Base-by-base conservation (phyloP, 2,797 vertebrate species). In the Fistularia commersonii region DNA sequence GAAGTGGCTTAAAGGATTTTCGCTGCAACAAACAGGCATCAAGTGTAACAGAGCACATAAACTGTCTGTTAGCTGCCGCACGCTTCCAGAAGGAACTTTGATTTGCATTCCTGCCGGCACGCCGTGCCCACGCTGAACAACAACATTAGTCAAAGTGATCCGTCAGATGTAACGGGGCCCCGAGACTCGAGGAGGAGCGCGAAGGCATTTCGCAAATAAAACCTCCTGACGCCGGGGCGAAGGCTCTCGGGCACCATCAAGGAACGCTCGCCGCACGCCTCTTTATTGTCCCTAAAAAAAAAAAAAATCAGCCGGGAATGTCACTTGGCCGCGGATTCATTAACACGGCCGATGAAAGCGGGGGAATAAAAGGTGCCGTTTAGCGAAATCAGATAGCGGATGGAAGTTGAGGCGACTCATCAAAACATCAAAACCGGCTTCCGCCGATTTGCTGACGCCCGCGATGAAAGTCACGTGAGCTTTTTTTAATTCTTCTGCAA, bases 81-180 rank as follows among this genome's bases (percentile, higher is more conserved):
- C 62, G 44, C 46, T 67, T 78, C 35, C 35, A 5, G 38, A 34
- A 72, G 71, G 48, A 57, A 10, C 63, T 80, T 63, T 79, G 75
- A 78, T 75, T 70, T 55, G 31, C 43, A 72, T 66, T 54, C 57
- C 63, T 61, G 64, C 54, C 69, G 76, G 63, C 65, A 32, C 31
- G n/a, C 54, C 11, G 10, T 51, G 72, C 61, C 53, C 67, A 59
- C 64, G 58, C 64, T 56, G 69, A 72, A 41, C 47, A 39, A 50
- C 38, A 23, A 51, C 62, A 59, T 74, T 74, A 70, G 68, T 75
- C 71, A 69, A 64, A 81, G 68, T 74, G 53, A 84, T 75, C 75
- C 11, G 35, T 82, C 72, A 79, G 64, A 81, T 74, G 70, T 63
- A 69, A 72, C 63, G n/a, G 45, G 1, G 73, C 64, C 76, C 51